phyloP scores from a whole-genome alignment of 2,888 invertebrate species.

The Drosophila glabriapex region DNA sequence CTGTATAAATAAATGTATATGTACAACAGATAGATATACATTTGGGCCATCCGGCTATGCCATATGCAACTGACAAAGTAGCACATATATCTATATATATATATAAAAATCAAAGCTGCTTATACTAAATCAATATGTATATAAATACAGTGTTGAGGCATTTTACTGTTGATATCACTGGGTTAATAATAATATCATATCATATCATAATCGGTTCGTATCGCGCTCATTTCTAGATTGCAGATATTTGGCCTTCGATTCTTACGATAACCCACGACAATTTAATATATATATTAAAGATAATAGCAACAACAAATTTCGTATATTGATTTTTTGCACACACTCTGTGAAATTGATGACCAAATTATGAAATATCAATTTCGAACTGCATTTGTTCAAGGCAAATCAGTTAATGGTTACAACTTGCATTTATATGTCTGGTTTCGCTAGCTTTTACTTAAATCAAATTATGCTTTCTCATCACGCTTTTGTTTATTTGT shows the following conservation, averaged over 20 bases:
- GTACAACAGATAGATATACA: not conserved
- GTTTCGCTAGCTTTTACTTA: not conserved
- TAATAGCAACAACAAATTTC: not conserved
- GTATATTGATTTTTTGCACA: not conserved
- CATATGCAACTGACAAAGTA: conserved; percentile 1
- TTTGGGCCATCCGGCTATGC: not conserved
- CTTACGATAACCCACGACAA: not conserved
- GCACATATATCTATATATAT: not conserved
- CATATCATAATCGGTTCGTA: conserved; percentile 17
- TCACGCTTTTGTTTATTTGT: conserved; percentile 42
- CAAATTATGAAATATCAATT: not conserved
- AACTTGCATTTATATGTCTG: not conserved
- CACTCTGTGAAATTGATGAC: not conserved
- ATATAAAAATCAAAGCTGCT: not conserved
- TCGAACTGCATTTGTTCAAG: not conserved
- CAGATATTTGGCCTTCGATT: not conserved
- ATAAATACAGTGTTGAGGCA: not conserved
- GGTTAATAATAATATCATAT: conserved; percentile 1
- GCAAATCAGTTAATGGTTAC: not conserved
- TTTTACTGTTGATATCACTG: not conserved
- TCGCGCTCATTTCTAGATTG: not conserved
- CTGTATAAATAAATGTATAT: not conserved
- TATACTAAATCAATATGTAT: not conserved
- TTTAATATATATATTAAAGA: not conserved
- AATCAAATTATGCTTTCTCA: conserved; percentile 22